Evolutionary conservation across 2,113 vertebrate genomes (phyloP).

Genomic region (Megaceryle maxima): DNA sequence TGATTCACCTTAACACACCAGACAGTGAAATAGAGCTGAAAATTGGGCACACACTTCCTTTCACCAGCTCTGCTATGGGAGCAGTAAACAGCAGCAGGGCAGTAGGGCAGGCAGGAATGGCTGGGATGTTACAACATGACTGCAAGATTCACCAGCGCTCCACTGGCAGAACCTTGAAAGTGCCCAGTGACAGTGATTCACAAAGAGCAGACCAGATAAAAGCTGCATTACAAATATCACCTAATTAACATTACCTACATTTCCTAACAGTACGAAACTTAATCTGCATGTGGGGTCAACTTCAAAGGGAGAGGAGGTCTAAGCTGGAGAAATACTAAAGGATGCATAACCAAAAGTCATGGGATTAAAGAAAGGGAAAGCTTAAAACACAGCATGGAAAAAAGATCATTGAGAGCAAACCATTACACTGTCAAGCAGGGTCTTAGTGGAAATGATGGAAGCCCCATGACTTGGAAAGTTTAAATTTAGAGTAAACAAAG

Average conservation of each 20-base stretch:
- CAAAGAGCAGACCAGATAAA: background rate
- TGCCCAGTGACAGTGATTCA: background rate
- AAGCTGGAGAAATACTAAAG: constrained; percentile 6
- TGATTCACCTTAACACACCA: background rate
- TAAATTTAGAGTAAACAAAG: constrained; percentile 58
- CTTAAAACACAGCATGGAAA: background rate
- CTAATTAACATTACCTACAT: constrained; percentile 36
- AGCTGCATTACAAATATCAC: constrained; percentile 18
- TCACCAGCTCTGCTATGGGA: background rate
- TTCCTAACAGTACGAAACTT: constrained; percentile 32
- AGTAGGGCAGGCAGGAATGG: background rate
- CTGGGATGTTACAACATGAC: background rate
- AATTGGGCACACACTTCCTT: background rate
- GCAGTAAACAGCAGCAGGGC: background rate
- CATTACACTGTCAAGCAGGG: constrained; percentile 13
- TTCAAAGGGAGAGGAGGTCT: constrained; percentile 26
- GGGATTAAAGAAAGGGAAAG: constrained; percentile 52
- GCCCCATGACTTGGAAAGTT: constrained; percentile 23
- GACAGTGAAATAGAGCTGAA: background rate
- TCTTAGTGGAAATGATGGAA: constrained; percentile 39
- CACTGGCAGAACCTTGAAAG: background rate
- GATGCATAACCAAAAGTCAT: constrained; percentile 32
- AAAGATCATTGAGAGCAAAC: background rate
- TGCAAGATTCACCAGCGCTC: background rate
- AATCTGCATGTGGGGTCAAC: background rate